Base-by-base conservation (phyloP, 2,888 invertebrate genomes). In the Clunio marinus region DNA sequence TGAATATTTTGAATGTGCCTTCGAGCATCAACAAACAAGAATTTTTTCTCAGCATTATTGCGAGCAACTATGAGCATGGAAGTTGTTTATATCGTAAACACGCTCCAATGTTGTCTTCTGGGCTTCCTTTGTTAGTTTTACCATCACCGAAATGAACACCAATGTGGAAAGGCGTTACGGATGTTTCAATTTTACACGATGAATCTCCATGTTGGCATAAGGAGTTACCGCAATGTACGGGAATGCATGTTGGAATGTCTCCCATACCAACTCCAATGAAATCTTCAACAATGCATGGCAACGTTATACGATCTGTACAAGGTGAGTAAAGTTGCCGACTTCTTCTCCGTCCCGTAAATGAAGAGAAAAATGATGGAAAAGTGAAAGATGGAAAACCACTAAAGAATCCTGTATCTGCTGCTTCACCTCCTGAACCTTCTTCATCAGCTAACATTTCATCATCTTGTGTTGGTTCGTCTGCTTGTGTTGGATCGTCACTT, bases 231-330 rank as follows among this genome's bases (percentile, higher is more conserved):
- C 92, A 92, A 74, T 89, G 91, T 55, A 89, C 85, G 3, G 91
- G 84, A 75, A 88, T 88, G 75, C 92, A 92, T 7, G 86, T 76
- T 0, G 77, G 77, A 37, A 77, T 55, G 0, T 75, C 83, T 0
- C 86, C 87, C 0, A 84, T 81, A 0, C 77, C 77, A 1, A 75
- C 89, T 80, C 87, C 86, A 70, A 92, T 83, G 74, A 92, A 88
- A 75, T 92, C 91, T 74, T 92, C 92, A 68, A 88, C 87, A 74
- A 92, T 91, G 73, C 92, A 92, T 0, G 91, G 89, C 78, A 92
- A 86, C 1, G 91, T 85, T 59, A 92, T 84, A 60, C 88, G 83
- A 75, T 92, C 91, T 13, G 79, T 80, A 74, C 92, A 92, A 0
- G 72, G 75, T 67, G 76, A 75, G 32, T 72, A 76, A 70, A 76